Evolutionary conservation across 2,113 vertebrate species (phyloP), one percentile per base, ranked within the genome.

Genomic region (Crotophaga sulcirostris): DNA sequence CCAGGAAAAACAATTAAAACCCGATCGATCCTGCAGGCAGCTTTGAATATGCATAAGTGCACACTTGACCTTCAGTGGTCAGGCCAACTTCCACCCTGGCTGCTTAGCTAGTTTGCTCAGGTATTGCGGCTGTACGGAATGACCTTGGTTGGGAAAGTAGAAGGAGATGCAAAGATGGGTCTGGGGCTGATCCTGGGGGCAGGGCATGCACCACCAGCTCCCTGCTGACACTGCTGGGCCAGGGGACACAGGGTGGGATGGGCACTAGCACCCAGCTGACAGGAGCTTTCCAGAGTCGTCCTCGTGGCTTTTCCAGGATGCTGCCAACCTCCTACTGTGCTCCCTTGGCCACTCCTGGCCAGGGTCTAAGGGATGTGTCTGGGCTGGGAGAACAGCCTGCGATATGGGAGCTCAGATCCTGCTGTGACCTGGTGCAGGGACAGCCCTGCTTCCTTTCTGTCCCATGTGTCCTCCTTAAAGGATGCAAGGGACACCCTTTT

Each of bases 1-100:
- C 98, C 98, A 98, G 99, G 99, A 99, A 99, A 99, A 99, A 99
- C 99, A 99, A 99, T 99, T 99, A 99, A 99, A 99, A 99, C 96
- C 97, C 97, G 44, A 99, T 99, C 99, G 99, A 99, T 99, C 98
- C 98, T 96, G 97, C 97, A 97, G 96, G 94, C 90, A 97, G 98
- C 96, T 97, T 99, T 99, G 99, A 99, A 99, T 99, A 99, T 99
- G 99, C 99, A 99, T 99, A 98, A 99, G 98, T 98, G 98, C 99
- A 98, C 98, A 98, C 99, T 99, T 99, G 99, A 99, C 99, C 99
- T 99, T 99, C 99, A 99, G 92, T 96, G 93, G 96, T 96, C 96
- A 98, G 98, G 98, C 95, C 96, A 97, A 81, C 96, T 95, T 90
- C 95, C 83, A 69, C 60, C 87, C 94, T 5, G 10, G 93, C 94